Percentiles rank a stretch among this genome's conserved stretches.
Conservation (phyloP, 2,888 invertebrate genomes). For the Brassicogethes aeneus region DNA sequence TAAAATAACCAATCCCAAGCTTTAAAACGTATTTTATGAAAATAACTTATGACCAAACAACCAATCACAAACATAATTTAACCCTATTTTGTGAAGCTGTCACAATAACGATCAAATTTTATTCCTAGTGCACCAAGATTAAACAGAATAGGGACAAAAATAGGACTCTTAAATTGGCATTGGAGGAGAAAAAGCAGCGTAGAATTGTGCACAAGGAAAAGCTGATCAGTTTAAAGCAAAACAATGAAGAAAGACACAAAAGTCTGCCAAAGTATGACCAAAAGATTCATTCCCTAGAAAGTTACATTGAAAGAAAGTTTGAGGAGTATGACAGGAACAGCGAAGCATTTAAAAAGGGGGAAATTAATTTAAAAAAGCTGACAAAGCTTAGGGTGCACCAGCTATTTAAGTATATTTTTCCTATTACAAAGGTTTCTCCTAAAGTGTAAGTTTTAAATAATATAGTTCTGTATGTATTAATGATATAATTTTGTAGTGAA, state of each 20-base stretch:
- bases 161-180: slow-evolving; percentile 45
- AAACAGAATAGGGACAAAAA: slow-evolving; percentile 51
- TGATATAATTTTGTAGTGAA: slow-evolving; percentile 15
- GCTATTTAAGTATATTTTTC: slow-evolving; percentile 60
- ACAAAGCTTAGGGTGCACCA: slow-evolving; percentile 51
- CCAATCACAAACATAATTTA: too few relatives aligned
- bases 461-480: background rate
- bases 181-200: slow-evolving; percentile 47
- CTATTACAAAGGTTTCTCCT: slow-evolving; percentile 48
- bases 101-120: too few relatives aligned
- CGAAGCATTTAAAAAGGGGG: slow-evolving; percentile 43
- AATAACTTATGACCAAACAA: too few relatives aligned
- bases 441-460: slow-evolving; percentile 40
- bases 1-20: too few relatives aligned
- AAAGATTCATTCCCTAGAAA: slow-evolving; percentile 51
- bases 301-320: slow-evolving; percentile 46
- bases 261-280: slow-evolving; percentile 53
- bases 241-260: slow-evolving; percentile 40
- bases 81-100: too few relatives aligned
- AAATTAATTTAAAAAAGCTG: slow-evolving; percentile 49
- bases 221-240: slow-evolving; percentile 33
- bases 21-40: too few relatives aligned
- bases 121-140: slow-evolving; percentile 47
- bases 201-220: slow-evolving; percentile 24
- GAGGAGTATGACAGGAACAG: slow-evolving; percentile 45